phyloP scores from a whole-genome alignment of 1,140 invertebrate species.

The Drosophila ficusphila region DNA sequence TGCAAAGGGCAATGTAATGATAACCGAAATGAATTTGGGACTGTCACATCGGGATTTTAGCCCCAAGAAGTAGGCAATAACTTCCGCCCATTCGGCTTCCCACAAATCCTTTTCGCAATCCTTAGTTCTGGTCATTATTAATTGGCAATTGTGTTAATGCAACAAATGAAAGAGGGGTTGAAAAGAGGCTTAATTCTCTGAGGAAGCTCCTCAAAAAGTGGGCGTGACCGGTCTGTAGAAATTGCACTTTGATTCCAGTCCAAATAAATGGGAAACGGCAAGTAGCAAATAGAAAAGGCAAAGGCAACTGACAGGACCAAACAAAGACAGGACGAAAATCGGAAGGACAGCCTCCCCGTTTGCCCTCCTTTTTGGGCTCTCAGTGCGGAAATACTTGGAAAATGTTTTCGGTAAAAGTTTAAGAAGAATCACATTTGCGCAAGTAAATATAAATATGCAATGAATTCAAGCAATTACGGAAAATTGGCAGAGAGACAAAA shows the following conservation, averaged over 20 bases:
- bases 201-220: neutral
- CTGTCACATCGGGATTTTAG: slow-evolving; percentile 31
- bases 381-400: slow-evolving; percentile 16
- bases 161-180: slow-evolving; percentile 5
- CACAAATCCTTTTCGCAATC: slow-evolving; percentile 16
- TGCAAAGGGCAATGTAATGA: slow-evolving; percentile 44
- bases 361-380: neutral
- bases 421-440: slow-evolving; percentile 2
- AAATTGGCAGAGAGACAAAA: slow-evolving; percentile 24
- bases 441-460: slow-evolving; percentile 31
- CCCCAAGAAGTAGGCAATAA: slow-evolving; percentile 43
- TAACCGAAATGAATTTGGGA: slow-evolving; percentile 42
- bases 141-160: slow-evolving; percentile 61
- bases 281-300: slow-evolving; percentile 11
- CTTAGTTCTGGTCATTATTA: slow-evolving; percentile 48
- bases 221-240: slow-evolving; percentile 2
- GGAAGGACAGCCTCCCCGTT: too few relatives aligned
- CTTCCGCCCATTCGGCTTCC: slow-evolving; percentile 4
- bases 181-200: neutral
- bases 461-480: slow-evolving; percentile 13
- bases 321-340: neutral
- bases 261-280: slow-evolving; percentile 37
- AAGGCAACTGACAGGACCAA: slow-evolving; percentile 8
- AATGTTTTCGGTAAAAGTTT: slow-evolving; percentile 23
- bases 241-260: slow-evolving; percentile 47